Evolutionary conservation across 2,113 vertebrate genomes (phyloP).

Genomic region (Poeciliopsis retropinna): DNA sequence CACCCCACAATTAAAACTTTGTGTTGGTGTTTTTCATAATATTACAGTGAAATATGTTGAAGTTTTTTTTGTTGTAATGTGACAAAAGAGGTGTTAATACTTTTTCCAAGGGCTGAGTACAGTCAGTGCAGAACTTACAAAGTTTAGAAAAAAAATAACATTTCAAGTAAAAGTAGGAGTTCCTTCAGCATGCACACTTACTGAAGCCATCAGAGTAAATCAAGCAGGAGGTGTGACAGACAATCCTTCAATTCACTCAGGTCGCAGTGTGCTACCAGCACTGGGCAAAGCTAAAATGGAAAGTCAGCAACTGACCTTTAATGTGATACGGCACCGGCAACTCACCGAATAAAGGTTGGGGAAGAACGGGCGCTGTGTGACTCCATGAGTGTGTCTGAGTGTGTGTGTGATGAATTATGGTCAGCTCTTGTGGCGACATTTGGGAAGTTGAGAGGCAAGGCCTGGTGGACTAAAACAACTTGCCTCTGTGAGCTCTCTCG

Average conservation of each 20-base stretch:
- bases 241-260: slow-evolving; percentile 62
- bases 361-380: slow-evolving; percentile 26
- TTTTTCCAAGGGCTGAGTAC: too few species aligned
- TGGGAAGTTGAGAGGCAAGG: slow-evolving; percentile 66
- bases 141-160: not conserved
- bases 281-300: slow-evolving; percentile 64
- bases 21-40: not conserved
- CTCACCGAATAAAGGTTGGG: slow-evolving; percentile 56
- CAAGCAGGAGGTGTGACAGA: slow-evolving; percentile 55
- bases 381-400: slow-evolving; percentile 1
- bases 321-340: slow-evolving; percentile 62
- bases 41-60: not conserved
- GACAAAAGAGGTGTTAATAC: too few species aligned
- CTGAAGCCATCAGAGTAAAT: slow-evolving; percentile 38
- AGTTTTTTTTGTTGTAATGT: not conserved
- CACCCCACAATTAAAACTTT: too few species aligned
- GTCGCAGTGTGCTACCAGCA: slow-evolving; percentile 44
- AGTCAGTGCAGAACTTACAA: not conserved
- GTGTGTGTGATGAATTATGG: slow-evolving; percentile 43
- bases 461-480: slow-evolving; percentile 68
- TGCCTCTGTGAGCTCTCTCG: slow-evolving; percentile 74
- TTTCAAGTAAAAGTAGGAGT: too few species aligned
- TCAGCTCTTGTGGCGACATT: slow-evolving; percentile 57
- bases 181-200: not conserved
- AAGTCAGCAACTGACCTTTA: slow-evolving; percentile 70